Conservation (phyloP, 2,888 invertebrate species). For the Steinernema carpocapsae region DNA sequence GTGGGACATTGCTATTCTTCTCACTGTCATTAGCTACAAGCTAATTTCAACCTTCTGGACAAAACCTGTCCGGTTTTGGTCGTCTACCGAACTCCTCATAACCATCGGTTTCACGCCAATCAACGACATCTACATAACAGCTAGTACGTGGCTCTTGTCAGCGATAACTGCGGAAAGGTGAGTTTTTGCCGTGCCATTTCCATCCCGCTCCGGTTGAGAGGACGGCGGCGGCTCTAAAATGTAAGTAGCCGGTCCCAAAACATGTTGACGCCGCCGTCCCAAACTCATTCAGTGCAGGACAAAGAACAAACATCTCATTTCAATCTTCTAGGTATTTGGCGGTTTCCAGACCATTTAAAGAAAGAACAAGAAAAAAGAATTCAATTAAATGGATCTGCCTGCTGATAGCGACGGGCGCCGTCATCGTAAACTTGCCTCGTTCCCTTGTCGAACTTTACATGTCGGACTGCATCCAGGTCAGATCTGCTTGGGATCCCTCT, state of each 20-base stretch:
- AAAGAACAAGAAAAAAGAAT: slow-evolving; percentile 27
- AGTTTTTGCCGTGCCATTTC: background rate
- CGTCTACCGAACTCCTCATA: slow-evolving; percentile 20
- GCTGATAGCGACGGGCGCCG: slow-evolving; percentile 20
- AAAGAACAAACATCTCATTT: background rate
- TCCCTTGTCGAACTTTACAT: slow-evolving; percentile 16
- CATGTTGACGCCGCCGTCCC: background rate
- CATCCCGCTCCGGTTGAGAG: background rate
- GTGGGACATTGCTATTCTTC: slow-evolving; percentile 18
- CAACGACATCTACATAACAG: slow-evolving; percentile 30
- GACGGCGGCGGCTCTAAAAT: too few relatives aligned
- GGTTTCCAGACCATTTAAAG: slow-evolving; percentile 31
- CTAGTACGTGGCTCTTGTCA: slow-evolving; percentile 10
- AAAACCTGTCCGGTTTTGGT: slow-evolving; percentile 14
- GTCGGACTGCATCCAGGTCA: slow-evolving; percentile 25
- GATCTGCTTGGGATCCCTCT: background rate
- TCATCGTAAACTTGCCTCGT: slow-evolving; percentile 26
- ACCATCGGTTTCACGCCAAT: slow-evolving; percentile 22
- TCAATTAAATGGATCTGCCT: slow-evolving; percentile 35
- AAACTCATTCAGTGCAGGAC: background rate
- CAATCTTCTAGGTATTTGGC: slow-evolving; percentile 19
- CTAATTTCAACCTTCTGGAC: slow-evolving; percentile 18
- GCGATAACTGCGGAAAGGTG: slow-evolving; percentile 29
- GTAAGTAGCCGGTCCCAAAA: background rate
- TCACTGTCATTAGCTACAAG: slow-evolving; percentile 26